A percentile compares a stretch with the other conserved stretches of the same genome.
phyloP scores from a whole-genome alignment of 2,888 invertebrate genomes.

The Mythimna impura region DNA sequence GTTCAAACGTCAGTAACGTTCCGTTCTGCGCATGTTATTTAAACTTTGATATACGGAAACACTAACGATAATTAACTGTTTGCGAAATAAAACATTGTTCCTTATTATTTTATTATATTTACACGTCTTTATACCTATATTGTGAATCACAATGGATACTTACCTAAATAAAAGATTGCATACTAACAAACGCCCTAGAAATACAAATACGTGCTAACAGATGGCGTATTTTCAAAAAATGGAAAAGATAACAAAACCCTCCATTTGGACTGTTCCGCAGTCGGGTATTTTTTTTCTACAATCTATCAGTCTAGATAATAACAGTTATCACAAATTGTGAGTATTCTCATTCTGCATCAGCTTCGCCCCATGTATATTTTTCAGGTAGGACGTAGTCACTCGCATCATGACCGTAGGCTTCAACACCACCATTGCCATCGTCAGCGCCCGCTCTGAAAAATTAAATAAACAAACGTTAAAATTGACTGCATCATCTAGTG shows the following conservation, averaged over 20 bases:
- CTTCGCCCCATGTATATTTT: conserved; percentile 85
- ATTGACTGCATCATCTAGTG: not conserved
- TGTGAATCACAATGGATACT: conserved; percentile 9
- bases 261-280: not conserved
- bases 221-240: conserved; percentile 42
- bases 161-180: conserved; percentile 14
- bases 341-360: conserved; percentile 69
- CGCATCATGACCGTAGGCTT: conserved; percentile 84
- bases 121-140: not conserved
- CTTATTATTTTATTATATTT: conserved; percentile 9
- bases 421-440: conserved; percentile 85
- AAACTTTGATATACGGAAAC: too few relatives aligned
- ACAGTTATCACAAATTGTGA: conserved; percentile 27
- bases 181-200: conserved; percentile 5
- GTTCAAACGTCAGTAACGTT: conserved; percentile 16
- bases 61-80: not conserved
- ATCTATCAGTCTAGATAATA: conserved; percentile 63
- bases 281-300: conserved; percentile 35
- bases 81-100: conserved; percentile 35
- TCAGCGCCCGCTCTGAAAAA: conserved; percentile 78
- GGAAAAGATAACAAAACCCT: conserved; percentile 1
- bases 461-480: not conserved
- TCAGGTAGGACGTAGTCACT: conserved; percentile 85
- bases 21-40: not conserved
- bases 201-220: conserved; percentile 38